A percentile compares a stretch with the other conserved stretches of the same genome.
Conservation (phyloP, 2,113 vertebrate genomes). For the Callospermophilus lateralis region DNA sequence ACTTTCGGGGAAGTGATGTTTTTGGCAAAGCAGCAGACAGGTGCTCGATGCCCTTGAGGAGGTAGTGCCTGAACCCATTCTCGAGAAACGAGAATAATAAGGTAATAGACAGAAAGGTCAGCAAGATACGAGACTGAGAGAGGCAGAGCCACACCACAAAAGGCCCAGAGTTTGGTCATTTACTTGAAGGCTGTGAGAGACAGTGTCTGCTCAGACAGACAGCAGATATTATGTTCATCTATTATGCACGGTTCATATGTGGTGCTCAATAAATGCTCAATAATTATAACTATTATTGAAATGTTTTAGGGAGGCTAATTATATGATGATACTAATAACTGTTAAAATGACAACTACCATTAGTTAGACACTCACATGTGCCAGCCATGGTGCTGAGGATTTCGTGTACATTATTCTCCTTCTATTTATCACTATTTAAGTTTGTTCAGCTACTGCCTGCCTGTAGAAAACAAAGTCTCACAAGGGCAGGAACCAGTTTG, state of each 20-base stretch:
- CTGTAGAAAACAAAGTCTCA: not conserved
- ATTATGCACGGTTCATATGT: not conserved
- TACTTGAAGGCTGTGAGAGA: slow-evolving; percentile 19
- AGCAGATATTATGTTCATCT: not conserved
- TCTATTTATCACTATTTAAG: not conserved
- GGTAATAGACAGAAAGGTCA: not conserved
- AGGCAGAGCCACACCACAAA: not conserved
- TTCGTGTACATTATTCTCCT: not conserved
- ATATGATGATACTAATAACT: not conserved
- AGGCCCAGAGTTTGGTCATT: not conserved
- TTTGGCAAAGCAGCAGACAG: not conserved
- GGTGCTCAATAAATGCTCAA: not conserved
- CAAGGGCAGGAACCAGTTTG: not conserved
- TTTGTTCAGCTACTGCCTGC: not conserved
- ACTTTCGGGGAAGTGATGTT: not conserved
- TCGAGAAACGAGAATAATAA: not conserved
- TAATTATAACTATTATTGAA: not conserved
- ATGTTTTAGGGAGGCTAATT: slow-evolving; percentile 16
- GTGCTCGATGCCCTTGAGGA: not conserved
- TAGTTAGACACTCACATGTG: not conserved
- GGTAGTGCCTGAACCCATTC: not conserved
- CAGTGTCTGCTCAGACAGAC: too few species aligned
- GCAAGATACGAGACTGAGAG: not conserved
- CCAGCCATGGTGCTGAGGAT: not conserved
- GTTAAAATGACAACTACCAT: slow-evolving; percentile 14